Conservation (phyloP, 35 echinoderm and acorn worm species). For the Apostichopus parvimensis region DNA sequence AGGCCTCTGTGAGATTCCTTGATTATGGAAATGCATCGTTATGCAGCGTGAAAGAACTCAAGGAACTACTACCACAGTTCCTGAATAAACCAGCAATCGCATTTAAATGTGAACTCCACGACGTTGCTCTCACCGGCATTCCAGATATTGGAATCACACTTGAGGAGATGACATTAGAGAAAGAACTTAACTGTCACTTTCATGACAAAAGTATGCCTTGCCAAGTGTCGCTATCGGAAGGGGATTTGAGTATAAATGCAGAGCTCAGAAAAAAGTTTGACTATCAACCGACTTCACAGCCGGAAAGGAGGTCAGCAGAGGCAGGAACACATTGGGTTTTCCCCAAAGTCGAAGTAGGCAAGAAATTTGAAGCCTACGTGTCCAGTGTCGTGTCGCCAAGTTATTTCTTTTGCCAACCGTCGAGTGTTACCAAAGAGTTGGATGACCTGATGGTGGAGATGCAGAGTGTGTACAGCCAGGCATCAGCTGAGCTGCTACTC, state of each 20-base stretch:
- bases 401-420: constrained; percentile 41
- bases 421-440: constrained; percentile 25
- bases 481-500: constrained; percentile 28
- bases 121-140: constrained; percentile 15
- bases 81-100: constrained; percentile 18
- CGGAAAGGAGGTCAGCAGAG: not conserved
- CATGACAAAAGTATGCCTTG: constrained; percentile 24
- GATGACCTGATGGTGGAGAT: constrained; percentile 35
- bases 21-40: constrained; percentile 55
- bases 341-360: constrained; percentile 19
- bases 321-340: constrained; percentile 30
- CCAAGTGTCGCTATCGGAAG: constrained; percentile 44
- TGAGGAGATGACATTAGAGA: constrained; percentile 48
- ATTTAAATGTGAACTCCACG: constrained; percentile 36
- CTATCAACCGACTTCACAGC: not conserved
- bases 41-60: constrained; percentile 9
- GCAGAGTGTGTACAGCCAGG: constrained; percentile 36
- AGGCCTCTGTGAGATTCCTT: constrained; percentile 48
- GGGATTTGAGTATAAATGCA: constrained; percentile 40
- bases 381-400: constrained; percentile 51
- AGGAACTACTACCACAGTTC: constrained; percentile 29
- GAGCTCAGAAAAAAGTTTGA: constrained; percentile 42
- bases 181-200: constrained; percentile 44
- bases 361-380: constrained; percentile 48
- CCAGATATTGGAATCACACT: constrained; percentile 5